Evolutionary conservation across 2,797 vertebrate species (phyloP).

Genomic region (Danionella dracula): DNA sequence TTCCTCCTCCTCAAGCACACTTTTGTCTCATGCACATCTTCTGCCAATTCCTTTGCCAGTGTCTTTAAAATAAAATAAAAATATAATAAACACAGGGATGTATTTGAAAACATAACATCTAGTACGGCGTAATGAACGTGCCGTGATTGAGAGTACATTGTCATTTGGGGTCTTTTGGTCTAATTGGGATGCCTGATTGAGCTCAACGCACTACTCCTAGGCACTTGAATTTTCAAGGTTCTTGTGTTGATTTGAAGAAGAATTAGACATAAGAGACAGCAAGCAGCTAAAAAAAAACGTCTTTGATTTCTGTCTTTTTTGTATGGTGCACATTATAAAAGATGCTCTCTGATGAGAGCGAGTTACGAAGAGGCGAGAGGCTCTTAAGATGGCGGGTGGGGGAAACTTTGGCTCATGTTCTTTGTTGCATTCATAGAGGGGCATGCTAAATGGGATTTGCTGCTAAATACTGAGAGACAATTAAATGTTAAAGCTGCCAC

Average conservation of each 20-base stretch:
- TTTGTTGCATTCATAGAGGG: slow-evolving; percentile 15
- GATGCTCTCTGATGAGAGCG: slow-evolving; percentile 62
- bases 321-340: slow-evolving; percentile 59
- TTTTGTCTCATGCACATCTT: slow-evolving; percentile 73
- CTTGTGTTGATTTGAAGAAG: slow-evolving; percentile 57
- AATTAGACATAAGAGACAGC: slow-evolving; percentile 55
- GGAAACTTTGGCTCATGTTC: slow-evolving; percentile 35
- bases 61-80: slow-evolving; percentile 65
- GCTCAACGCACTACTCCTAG: background rate
- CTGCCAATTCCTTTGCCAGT: slow-evolving; percentile 77
- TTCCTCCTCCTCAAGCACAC: slow-evolving; percentile 67
- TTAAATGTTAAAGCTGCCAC: slow-evolving; percentile 80
- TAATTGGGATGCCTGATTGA: background rate
- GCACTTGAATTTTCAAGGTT: slow-evolving; percentile 53
- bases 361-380: slow-evolving; percentile 69
- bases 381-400: slow-evolving; percentile 63
- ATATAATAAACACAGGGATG: background rate
- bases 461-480: slow-evolving; percentile 78
- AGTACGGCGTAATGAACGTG: background rate
- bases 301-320: slow-evolving; percentile 70
- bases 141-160: background rate
- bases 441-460: slow-evolving; percentile 67
- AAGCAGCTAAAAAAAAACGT: slow-evolving; percentile 57
- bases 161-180: background rate
- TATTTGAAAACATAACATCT: slow-evolving; percentile 32